A percentile compares a stretch with the other conserved stretches of the same genome.
Conservation (phyloP, 2,888 invertebrate species). For the Hedya salicella region DNA sequence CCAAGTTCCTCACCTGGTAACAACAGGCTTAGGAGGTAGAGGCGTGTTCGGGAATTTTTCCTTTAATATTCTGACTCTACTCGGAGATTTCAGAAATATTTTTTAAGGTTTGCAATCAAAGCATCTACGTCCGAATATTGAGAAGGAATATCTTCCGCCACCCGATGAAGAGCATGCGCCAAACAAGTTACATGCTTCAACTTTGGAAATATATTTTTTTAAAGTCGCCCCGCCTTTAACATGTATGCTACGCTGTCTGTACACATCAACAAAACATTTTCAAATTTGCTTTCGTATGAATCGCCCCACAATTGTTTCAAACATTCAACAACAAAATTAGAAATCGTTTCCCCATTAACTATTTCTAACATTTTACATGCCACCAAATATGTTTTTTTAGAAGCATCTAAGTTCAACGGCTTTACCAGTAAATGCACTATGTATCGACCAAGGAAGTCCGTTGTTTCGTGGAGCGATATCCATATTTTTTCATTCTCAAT, state of each 20-base stretch:
- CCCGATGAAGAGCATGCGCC: not conserved
- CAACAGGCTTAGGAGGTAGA: conserved; percentile 12
- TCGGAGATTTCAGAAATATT: not conserved
- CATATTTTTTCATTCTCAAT: not conserved
- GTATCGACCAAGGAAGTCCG: not conserved
- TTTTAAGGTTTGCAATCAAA: not conserved
- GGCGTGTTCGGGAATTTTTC: not conserved
- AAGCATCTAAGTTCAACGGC: not conserved
- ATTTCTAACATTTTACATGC: not conserved
- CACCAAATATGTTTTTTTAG: not conserved
- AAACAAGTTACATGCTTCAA: not conserved
- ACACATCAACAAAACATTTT: not conserved
- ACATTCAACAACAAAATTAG: not conserved
- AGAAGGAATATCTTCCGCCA: not conserved
- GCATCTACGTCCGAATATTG: not conserved
- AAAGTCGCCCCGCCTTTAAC: not conserved
- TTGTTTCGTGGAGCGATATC: not conserved
- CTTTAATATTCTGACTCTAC: not conserved
- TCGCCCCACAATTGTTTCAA: not conserved
- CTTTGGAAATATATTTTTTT: not conserved
- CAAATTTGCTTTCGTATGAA: not conserved
- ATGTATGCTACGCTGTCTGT: not conserved
- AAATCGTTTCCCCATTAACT: not conserved
- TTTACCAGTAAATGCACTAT: not conserved
- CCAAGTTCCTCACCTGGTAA: conserved; percentile 16